These are phyloP conservation scores for Lonchura striata DNA, from an alignment of 2,113 vertebrate genomes.

Conservation along the genomic window DNA sequence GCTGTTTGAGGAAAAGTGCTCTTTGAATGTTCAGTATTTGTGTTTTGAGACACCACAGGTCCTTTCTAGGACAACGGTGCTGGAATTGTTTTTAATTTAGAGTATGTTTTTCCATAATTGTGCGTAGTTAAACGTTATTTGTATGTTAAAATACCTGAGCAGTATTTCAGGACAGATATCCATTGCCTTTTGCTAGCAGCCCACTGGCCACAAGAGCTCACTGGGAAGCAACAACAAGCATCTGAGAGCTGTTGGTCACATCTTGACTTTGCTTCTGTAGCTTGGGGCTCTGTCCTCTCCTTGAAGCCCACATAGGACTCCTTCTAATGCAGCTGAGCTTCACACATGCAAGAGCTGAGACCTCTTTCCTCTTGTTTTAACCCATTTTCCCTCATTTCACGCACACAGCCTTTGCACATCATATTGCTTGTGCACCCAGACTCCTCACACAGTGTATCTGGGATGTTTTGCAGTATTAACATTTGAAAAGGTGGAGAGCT, in stretches of 20 bases:
- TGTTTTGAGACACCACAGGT: not conserved
- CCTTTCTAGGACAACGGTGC: not conserved
- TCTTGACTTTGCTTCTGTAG: not conserved
- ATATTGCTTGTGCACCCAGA: rapidly evolving
- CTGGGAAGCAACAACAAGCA: not conserved
- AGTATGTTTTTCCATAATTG: not conserved
- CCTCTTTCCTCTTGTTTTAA: not conserved
- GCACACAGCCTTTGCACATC: not conserved
- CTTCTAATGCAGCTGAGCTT: not conserved
- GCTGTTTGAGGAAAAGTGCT: not conserved
- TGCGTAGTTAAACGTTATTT: not conserved
- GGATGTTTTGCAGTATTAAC: not conserved
- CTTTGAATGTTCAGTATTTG: not conserved
- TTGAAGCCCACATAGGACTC: not conserved
- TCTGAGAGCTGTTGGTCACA: not conserved
- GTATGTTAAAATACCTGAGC: not conserved
- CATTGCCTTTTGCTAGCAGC: not conserved
- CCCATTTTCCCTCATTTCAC: not conserved
- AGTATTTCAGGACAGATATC: not conserved
- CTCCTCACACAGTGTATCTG: not conserved
- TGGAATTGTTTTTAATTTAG: not conserved
- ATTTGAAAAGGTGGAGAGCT: not conserved
- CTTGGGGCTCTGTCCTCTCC: not conserved
- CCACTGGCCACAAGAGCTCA: not conserved
- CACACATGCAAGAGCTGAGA: rapidly evolving